Conservation (phyloP, 1,140 invertebrate genomes). For the Papilio helenus region DNA sequence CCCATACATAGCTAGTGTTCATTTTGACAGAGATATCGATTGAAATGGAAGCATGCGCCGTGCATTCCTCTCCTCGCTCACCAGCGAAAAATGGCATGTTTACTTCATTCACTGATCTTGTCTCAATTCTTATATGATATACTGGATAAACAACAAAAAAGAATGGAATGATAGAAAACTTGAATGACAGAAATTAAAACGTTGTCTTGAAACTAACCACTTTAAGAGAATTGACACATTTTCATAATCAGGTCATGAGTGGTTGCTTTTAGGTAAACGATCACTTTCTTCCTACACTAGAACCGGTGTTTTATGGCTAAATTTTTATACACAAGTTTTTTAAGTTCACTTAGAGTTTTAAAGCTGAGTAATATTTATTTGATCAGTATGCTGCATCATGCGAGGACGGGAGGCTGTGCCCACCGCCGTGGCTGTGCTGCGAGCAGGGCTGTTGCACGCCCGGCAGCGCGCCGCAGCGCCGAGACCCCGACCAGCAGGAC, state of each 20-base stretch:
- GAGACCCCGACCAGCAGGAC: conserved; percentile 51
- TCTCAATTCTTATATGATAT: not conserved
- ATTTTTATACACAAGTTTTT: not conserved
- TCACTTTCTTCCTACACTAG: not conserved
- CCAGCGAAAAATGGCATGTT: not conserved
- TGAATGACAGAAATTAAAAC: not conserved
- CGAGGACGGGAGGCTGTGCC: conserved; percentile 84
- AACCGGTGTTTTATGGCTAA: not conserved
- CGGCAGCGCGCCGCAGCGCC: conserved; percentile 62
- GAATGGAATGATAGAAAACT: not conserved
- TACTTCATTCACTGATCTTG: not conserved
- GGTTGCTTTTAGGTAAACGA: not conserved
- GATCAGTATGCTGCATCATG: conserved; percentile 69
- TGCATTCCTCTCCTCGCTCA: not conserved
- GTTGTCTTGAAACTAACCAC: not conserved
- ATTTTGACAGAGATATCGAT: not conserved
- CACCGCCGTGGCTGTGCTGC: conserved; percentile 88
- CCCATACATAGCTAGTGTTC: not conserved
- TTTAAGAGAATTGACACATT: not conserved
- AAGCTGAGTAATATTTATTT: not conserved
- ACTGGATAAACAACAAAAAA: not conserved
- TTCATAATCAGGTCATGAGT: not conserved
- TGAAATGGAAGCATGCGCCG: not conserved
- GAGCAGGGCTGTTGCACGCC: conserved; percentile 88
- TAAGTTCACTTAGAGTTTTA: too few species aligned